Evolutionary conservation across 2,113 vertebrate genomes (phyloP).

Genomic region (Paedocypris sp.): DNA sequence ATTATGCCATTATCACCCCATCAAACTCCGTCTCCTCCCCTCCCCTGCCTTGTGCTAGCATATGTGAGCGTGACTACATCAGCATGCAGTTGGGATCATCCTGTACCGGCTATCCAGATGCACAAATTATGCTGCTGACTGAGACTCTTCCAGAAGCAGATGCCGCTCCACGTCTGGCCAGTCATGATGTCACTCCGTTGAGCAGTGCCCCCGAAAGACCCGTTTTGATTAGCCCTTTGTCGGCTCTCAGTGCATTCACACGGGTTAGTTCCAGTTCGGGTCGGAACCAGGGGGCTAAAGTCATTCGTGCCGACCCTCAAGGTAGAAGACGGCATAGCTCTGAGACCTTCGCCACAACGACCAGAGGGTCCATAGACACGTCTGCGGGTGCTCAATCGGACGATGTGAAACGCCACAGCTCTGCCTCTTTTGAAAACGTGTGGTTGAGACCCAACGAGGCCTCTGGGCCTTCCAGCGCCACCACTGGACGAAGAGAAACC

Average conservation of each 20-base stretch:
- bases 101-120: constrained; percentile 42
- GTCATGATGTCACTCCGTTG: not conserved
- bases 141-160: constrained; percentile 50
- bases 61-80: constrained; percentile 60
- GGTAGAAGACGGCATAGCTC: constrained; percentile 74
- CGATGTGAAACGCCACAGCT: constrained; percentile 73
- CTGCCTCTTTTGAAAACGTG: constrained; percentile 77
- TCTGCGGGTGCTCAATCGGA: constrained; percentile 39
- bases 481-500: constrained; percentile 30
- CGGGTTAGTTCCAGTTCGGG: constrained; percentile 61
- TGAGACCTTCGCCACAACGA: constrained; percentile 66
- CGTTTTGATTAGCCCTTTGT: constrained; percentile 34
- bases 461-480: not conserved
- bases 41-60: constrained; percentile 25
- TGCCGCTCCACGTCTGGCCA: constrained; percentile 14
- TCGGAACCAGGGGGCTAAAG: constrained; percentile 71
- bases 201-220: not conserved
- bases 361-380: constrained; percentile 32
- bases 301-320: constrained; percentile 70
- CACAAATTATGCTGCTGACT: constrained; percentile 36
- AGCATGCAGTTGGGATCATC: constrained; percentile 57
- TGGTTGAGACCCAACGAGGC: constrained; percentile 64
- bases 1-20: constrained; percentile 11
- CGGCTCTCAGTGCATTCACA: constrained; percentile 62
- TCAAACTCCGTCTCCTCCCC: constrained; percentile 2